Evolutionary conservation across 2,888 invertebrate species (phyloP), one percentile per base, ranked within the genome.

Genomic region (Stenichneumon culpator): DNA sequence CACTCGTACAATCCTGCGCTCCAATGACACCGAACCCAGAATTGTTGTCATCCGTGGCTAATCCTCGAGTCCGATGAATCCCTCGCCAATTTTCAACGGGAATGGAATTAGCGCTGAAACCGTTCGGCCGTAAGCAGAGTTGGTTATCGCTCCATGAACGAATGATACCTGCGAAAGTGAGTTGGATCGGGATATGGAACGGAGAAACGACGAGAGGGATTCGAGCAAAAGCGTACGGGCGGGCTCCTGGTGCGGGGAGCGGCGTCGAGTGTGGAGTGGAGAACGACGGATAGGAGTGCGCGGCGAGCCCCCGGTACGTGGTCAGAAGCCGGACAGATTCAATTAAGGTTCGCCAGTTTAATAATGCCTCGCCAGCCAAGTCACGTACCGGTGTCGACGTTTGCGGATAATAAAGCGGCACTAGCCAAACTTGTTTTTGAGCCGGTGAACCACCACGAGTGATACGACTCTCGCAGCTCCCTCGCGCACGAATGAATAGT

Each of bases 301-400:
- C 86, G 80, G 36, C 79, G 85, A 79, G 78, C 82, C 82, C 86
- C 83, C n/a, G 88, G 88, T 90, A 89, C 90, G 88, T 90, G 90
- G 89, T 88, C 89, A 87, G 90, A 90, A 89, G 88, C 88, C 87
- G 88, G 89, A 89, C 90, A 88, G 89, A 91, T 91, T 91, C 91
- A 89, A 91, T 90, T 91, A 91, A 89, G 87, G 54, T 80, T 54
- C 74, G 72, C 79, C 84, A 83, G 89, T 89, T 91, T 90, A 91
- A 91, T 91, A 90, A 91, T 91, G 88, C 89, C 87, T 80, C 86
- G 75, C 80, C 73, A 88, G 86, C 87, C 88, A 86, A 89, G 90
- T 89, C 89, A 89, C 90, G 89, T 87, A 85, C 78, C 86, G 87
- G 80, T 82, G 83, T 83, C 82, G 75, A 82, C 84, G 84, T 85